Evolutionary conservation across 1,140 invertebrate genomes (phyloP).

Genomic region (Trissolcus basalis): DNA sequence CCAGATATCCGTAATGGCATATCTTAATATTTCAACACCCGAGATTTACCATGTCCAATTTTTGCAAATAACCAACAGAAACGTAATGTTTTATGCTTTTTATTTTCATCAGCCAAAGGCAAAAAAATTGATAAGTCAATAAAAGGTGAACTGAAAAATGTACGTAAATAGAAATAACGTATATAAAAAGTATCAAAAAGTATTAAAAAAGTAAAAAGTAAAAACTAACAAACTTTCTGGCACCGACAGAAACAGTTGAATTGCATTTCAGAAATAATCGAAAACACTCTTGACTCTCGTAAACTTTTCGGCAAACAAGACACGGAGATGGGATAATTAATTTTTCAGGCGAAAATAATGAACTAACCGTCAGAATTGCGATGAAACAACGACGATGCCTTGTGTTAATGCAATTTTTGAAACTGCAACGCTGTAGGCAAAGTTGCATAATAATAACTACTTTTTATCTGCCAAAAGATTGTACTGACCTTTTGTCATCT

Average conservation of each 20-base stretch:
- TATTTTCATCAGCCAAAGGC: background rate
- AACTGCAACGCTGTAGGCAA: too few relatives aligned
- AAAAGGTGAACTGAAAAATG: background rate
- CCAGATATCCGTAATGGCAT: constrained; percentile 35
- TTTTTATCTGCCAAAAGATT: too few relatives aligned
- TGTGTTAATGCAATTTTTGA: too few relatives aligned
- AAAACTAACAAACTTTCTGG: background rate
- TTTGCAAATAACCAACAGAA: too few relatives aligned
- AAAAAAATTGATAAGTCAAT: background rate
- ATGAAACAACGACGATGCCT: too few relatives aligned
- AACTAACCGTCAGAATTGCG: background rate
- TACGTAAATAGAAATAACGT: background rate
- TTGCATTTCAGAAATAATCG: background rate
- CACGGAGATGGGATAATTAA: background rate
- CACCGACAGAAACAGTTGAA: background rate
- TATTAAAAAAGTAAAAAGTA: background rate
- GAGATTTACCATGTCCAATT: constrained; percentile 33
- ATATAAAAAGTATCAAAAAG: too few relatives aligned
- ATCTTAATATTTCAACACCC: constrained; percentile 41
- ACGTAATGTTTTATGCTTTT: background rate
- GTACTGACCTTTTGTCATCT: too few relatives aligned
- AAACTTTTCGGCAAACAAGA: background rate
- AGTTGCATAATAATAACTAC: too few relatives aligned
- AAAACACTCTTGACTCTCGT: background rate
- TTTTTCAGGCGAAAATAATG: background rate